Conservation (phyloP, 2,797 vertebrate species). For the Prionace glauca region DNA sequence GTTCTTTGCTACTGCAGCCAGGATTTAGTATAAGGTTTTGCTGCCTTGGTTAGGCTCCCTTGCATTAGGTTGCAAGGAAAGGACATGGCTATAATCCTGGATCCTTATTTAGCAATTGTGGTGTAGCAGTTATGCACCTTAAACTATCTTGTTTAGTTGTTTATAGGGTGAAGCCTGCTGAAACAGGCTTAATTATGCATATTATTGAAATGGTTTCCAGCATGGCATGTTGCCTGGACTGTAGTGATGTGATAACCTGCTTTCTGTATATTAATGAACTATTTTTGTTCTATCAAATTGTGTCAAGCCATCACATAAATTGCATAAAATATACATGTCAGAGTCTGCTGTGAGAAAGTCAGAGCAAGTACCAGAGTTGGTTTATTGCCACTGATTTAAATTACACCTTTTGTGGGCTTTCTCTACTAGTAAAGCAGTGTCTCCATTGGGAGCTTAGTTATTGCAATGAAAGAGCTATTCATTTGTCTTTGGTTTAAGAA, state of each 20-base stretch:
- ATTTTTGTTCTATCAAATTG: not conserved
- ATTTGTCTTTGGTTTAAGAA: not conserved
- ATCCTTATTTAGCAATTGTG: not conserved
- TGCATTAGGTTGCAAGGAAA: not conserved
- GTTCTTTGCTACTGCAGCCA: constrained; percentile 36
- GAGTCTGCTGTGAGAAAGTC: not conserved
- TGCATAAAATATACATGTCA: not conserved
- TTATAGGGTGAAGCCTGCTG: not conserved
- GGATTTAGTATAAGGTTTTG: not conserved
- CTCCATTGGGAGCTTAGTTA: not conserved
- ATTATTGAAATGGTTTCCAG: not conserved
- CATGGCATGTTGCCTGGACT: not conserved
- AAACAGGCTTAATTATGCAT: constrained; percentile 21
- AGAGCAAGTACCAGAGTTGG: not conserved
- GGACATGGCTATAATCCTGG: not conserved
- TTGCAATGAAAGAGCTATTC: not conserved
- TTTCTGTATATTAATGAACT: not conserved
- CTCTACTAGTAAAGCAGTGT: not conserved
- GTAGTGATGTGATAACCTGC: not conserved
- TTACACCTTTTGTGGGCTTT: not conserved
- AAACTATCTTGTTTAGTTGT: constrained; percentile 20
- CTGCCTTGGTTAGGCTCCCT: not conserved
- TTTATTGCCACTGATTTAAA: not conserved
- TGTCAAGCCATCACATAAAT: not conserved
- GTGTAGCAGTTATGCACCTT: not conserved